Conservation (phyloP, 1,140 invertebrate species). For the Drosophila gunungcola region DNA sequence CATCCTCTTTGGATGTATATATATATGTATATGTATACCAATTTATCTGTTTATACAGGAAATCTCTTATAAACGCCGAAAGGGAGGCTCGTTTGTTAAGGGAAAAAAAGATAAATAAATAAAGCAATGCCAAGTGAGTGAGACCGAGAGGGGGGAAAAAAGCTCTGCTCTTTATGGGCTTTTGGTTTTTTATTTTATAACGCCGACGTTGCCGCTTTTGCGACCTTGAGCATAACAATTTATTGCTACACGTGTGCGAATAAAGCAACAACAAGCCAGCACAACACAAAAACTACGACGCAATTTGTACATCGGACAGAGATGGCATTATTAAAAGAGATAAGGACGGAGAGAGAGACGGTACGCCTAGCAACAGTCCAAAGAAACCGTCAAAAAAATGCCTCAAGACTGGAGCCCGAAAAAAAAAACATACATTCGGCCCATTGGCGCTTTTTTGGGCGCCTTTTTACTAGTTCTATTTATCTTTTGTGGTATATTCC, state of each 20-base stretch:
- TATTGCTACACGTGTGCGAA: constrained; percentile 82
- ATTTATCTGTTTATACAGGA: constrained; percentile 19
- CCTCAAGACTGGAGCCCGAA: neutral
- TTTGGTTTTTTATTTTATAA: constrained; percentile 41
- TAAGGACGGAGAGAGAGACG: constrained; percentile 1
- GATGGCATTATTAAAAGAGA: neutral
- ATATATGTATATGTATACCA: neutral
- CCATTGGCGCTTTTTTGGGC: constrained; percentile 5
- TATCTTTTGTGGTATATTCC: too few species aligned
- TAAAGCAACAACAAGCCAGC: constrained; percentile 46
- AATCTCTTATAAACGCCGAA: constrained; percentile 44
- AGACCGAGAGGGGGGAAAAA: constrained; percentile 5
- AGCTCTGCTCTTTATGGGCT: constrained; percentile 32
- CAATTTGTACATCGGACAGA: constrained; percentile 23
- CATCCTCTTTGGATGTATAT: neutral
- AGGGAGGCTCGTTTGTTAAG: constrained; percentile 70
- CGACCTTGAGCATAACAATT: constrained; percentile 81
- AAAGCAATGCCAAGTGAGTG: constrained; percentile 47
- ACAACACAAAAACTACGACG: constrained; percentile 40
- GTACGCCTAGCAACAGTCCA: constrained; percentile 33
- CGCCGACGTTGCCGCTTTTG: constrained; percentile 39
- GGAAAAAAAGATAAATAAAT: constrained; percentile 29
- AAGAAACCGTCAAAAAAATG: constrained; percentile 27
- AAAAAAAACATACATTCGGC: constrained; percentile 5
- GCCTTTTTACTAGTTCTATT: neutral